phyloP scores from a whole-genome alignment of 2,113 vertebrate species.

The Ascaphus truei region DNA sequence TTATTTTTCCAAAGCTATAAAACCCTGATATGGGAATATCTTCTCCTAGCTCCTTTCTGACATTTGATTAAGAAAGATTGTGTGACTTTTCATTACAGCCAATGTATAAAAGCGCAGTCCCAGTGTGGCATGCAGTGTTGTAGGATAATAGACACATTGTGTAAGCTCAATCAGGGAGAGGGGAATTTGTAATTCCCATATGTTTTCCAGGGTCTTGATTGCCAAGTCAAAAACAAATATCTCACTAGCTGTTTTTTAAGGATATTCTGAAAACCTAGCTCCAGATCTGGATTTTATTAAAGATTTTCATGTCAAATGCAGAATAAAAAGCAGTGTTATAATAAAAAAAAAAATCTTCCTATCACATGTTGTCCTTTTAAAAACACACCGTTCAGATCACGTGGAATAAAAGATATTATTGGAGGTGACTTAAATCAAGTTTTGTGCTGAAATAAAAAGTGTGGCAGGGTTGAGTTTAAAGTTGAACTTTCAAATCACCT shows the following conservation, averaged over 20 bases:
- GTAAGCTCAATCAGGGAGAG: background rate
- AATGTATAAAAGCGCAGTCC: no score
- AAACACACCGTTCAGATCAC: background rate
- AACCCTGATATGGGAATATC: no score
- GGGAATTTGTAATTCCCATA: background rate
- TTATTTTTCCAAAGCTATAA: no score
- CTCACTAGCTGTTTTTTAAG: background rate
- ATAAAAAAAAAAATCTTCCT: background rate
- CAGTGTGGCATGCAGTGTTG: no score
- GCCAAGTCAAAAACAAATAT: conserved; percentile 1
- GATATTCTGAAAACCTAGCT: background rate
- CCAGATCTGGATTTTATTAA: background rate
- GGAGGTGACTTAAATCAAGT: background rate
- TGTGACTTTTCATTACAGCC: no score
- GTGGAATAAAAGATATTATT: background rate
- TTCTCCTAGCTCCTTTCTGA: no score
- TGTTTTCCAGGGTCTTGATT: background rate
- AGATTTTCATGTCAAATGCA: conserved; percentile 26
- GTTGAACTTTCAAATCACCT: background rate
- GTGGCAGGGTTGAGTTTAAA: no score
- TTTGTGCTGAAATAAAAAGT: accelerated
- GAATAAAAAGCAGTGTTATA: background rate
- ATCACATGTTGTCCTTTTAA: background rate
- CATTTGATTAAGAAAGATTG: no score
- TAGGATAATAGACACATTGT: background rate